These are phyloP conservation scores for Eucera pruinosa DNA, from an alignment of 2,888 invertebrate genomes.

Conservation along the genomic window DNA sequence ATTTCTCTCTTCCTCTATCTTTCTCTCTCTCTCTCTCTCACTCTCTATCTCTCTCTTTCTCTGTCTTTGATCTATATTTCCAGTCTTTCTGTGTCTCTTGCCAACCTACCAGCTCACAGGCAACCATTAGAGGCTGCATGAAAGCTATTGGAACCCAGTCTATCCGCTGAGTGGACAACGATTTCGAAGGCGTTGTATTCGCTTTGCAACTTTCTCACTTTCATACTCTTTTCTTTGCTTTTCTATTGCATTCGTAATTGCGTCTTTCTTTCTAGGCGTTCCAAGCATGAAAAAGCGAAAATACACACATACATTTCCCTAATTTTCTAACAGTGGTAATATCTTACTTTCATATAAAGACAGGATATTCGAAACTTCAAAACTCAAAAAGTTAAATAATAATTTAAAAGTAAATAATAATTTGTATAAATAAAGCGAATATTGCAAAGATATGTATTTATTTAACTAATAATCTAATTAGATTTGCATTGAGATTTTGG, in stretches of 20 bases:
- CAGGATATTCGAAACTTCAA: too few relatives aligned
- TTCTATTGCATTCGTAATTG: conserved; percentile 8
- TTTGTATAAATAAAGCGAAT: too few relatives aligned
- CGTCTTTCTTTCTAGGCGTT: conserved; percentile 5
- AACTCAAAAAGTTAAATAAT: too few relatives aligned
- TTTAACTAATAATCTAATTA: too few relatives aligned
- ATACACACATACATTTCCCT: background rate
- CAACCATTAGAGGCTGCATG: conserved; percentile 79
- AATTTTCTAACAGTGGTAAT: background rate
- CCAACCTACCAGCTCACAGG: conserved; percentile 73
- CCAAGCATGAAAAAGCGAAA: too few relatives aligned
- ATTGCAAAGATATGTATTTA: too few relatives aligned
- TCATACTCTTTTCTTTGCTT: conserved; percentile 4
- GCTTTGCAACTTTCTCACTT: conserved; percentile 30
- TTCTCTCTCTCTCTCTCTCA: conserved; percentile 3
- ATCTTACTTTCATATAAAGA: too few relatives aligned
- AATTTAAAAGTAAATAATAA: too few relatives aligned
- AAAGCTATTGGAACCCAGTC: conserved; percentile 80
- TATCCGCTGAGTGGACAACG: conserved; percentile 70
- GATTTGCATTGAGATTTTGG: too few relatives aligned
- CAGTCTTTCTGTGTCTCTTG: conserved; percentile 37
- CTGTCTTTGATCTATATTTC: conserved; percentile 51
- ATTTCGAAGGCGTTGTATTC: conserved; percentile 58
- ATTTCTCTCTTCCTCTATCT: conserved; percentile 37
- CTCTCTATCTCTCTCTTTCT: background rate